Evolutionary conservation across 2,797 vertebrate genomes (phyloP), one percentile per base, ranked within the genome.

Genomic region (Fistularia tabacaria): DNA sequence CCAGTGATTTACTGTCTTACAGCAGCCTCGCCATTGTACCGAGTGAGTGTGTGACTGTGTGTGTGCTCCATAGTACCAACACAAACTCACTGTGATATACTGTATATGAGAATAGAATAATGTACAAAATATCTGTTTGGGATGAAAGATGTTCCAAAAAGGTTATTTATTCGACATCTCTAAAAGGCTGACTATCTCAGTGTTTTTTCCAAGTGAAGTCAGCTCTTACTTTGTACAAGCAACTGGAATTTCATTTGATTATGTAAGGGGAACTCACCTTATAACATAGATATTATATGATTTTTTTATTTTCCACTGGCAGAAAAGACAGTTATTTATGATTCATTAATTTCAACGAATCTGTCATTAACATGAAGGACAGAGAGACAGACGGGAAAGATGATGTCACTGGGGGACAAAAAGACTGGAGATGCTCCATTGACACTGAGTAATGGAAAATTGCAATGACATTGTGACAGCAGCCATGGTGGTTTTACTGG

Each of bases 1-100:
- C 59, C 66, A 53, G 38, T 85, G 87, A 91, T 89, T 89, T 88
- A 89, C 80, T 69, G 82, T 82, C 71, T 14, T 47, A 48, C 68
- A 64, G 74, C 64, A 47, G 76, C 74, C 57, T 52, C 38, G 40
- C 68, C 80, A 54, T 65, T 9, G 57, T 71, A 41, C 37, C 1
- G 46, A 47, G 42, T 42, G 69, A 49, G 59, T 48, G 47, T 64
- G 58, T 53, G 59, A 6, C 10, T 38, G 45, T 54, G 15, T 39
- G 60, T 48, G 61, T 65, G 47, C 11, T 7, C 54, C 25, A 43
- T 45, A 13, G 38, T 49, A 36, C 13, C 10, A 45, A 40, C n/a
- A 56, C 36, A 72, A 77, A 70, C 13, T 53, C 41, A 76, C 3
- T 13, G 45, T 48, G 46, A 56, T 64, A 51, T 14, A 44, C 9